Evolutionary conservation across 2,797 vertebrate species (phyloP).

Genomic region (Karalla daura): DNA sequence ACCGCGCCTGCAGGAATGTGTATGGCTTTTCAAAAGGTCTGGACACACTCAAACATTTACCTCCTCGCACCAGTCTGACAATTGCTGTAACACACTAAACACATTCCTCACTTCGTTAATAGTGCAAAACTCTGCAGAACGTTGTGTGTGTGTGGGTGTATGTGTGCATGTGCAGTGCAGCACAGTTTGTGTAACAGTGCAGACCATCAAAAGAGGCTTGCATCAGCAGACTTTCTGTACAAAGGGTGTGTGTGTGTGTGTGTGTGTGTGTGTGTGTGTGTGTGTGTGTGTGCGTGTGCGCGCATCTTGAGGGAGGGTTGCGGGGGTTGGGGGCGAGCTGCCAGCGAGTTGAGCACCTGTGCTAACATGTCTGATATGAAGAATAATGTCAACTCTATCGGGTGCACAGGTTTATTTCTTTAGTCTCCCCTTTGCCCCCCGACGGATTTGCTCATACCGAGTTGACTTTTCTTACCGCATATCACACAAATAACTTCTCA

Average conservation of each 20-base stretch:
- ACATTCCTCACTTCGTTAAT: conserved; percentile 77
- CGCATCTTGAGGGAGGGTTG: too few relatives aligned
- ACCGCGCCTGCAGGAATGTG: conserved; percentile 34
- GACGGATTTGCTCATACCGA: conserved; percentile 14
- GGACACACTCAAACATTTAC: conserved; percentile 41
- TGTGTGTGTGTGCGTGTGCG: too few relatives aligned
- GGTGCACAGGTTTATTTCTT: conserved; percentile 9
- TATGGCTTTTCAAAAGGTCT: conserved; percentile 10
- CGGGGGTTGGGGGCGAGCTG: conserved; percentile 19
- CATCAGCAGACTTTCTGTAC: conserved; percentile 41
- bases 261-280: too few relatives aligned
- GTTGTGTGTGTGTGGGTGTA: conserved; percentile 26
- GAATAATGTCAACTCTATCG: conserved; percentile 61
- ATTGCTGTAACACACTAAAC: conserved; percentile 52
- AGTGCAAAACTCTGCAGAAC: conserved; percentile 50
- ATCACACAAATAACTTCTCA: conserved; percentile 12
- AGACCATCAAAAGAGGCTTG: conserved; percentile 50
- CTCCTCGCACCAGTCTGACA: conserved; percentile 58
- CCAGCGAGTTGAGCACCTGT: conserved; percentile 74
- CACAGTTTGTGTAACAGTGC: conserved; percentile 58
- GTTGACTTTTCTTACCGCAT: conserved; percentile 1
- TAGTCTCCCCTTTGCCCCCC: not conserved
- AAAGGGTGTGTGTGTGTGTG: too few relatives aligned
- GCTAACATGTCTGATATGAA: conserved; percentile 74
- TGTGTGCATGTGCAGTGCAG: conserved; percentile 27